Evolutionary conservation across 2,797 vertebrate species (phyloP).

Genomic region (Ctenochaetus hawaiiensis): DNA sequence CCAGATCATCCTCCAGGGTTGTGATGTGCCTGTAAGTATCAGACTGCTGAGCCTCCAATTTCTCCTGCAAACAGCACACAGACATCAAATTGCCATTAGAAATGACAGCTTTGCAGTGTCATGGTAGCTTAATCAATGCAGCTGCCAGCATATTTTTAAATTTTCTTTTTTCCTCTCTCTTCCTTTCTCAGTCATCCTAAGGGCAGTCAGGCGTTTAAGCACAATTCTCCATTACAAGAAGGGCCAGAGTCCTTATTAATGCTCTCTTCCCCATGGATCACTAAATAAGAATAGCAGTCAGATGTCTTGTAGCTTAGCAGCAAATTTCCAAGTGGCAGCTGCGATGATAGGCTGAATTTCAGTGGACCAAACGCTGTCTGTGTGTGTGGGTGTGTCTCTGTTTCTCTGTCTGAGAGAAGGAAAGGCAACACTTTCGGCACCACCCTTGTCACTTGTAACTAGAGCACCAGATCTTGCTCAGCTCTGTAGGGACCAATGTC

Average conservation of each 20-base stretch:
- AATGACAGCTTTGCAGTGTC: neutral
- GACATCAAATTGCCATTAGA: neutral
- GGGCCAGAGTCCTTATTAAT: too few species aligned
- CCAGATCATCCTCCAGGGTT: slow-evolving; percentile 92
- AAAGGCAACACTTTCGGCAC: neutral
- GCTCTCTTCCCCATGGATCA: slow-evolving; percentile 52
- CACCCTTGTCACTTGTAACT: slow-evolving; percentile 5
- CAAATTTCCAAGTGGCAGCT: slow-evolving; percentile 28
- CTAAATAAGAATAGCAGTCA: slow-evolving; percentile 67
- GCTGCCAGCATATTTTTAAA: too few species aligned
- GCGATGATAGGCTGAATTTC: slow-evolving; percentile 39
- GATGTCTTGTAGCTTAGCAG: slow-evolving; percentile 57
- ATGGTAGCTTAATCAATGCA: neutral
- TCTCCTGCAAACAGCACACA: slow-evolving; percentile 86
- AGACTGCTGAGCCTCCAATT: slow-evolving; percentile 91
- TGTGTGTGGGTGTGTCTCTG: neutral
- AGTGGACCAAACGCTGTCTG: neutral
- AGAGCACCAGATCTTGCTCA: slow-evolving; percentile 3
- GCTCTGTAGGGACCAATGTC: neutral
- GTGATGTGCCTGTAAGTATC: slow-evolving; percentile 93
- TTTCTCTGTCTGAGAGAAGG: neutral
- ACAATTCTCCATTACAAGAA: too few species aligned
- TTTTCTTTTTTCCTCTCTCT: neutral
- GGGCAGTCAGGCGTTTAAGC: slow-evolving; percentile 21
- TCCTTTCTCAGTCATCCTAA: slow-evolving; percentile 14